phyloP scores from a whole-genome alignment of 2,797 vertebrate species.

The Orientallactaga sibirica region DNA sequence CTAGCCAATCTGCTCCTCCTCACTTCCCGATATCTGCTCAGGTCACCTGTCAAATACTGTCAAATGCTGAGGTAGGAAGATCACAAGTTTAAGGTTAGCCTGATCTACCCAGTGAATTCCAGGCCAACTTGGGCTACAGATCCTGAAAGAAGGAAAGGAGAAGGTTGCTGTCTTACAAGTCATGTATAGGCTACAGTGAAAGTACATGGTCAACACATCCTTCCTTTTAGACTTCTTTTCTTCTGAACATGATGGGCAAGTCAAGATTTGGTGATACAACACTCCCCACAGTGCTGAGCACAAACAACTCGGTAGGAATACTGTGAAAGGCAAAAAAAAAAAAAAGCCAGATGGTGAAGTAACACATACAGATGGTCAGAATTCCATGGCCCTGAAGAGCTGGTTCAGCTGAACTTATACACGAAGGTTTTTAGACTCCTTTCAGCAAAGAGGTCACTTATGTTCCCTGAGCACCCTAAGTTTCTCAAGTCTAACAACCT shows the following conservation, averaged over 20 bases:
- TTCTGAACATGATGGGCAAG: neutral
- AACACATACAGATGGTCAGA: neutral
- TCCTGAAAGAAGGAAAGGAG: no score
- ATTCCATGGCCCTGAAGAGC: neutral
- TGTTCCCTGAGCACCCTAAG: neutral
- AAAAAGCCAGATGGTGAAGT: neutral
- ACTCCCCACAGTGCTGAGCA: neutral
- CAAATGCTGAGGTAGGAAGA: neutral
- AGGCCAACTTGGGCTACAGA: no score
- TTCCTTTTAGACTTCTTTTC: neutral
- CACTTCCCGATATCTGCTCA: neutral
- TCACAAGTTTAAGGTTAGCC: neutral
- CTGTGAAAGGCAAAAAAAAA: constrained; percentile 26
- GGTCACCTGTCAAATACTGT: constrained; percentile 11
- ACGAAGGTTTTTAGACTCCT: neutral
- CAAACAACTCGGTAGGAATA: neutral
- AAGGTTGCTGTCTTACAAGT: neutral
- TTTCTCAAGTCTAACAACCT: constrained; percentile 24
- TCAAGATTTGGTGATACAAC: neutral
- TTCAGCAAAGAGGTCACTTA: constrained; percentile 52
- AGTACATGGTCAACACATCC: neutral
- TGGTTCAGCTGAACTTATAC: constrained; percentile 11
- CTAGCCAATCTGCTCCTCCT: neutral
- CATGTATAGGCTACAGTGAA: neutral
- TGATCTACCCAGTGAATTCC: neutral